Conservation (phyloP, 2,888 invertebrate species). For the Clanis bilineata region DNA sequence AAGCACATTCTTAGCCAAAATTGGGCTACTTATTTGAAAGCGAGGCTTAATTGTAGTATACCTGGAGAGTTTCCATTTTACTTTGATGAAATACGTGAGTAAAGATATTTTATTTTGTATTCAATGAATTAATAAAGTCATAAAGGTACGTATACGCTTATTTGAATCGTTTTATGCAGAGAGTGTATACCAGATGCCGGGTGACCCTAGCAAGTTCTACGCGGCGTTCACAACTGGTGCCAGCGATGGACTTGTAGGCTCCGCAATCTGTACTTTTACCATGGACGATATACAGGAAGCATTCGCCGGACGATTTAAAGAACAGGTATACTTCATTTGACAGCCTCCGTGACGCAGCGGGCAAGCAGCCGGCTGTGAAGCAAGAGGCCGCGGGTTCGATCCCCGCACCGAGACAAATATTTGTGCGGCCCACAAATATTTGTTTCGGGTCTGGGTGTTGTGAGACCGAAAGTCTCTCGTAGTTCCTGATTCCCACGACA, state of each 20-base stretch:
- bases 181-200: slow-evolving; percentile 85
- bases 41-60: slow-evolving; percentile 86
- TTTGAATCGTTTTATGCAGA: slow-evolving; percentile 64
- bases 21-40: slow-evolving; percentile 87
- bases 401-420: too few relatives aligned
- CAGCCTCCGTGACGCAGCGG: too few relatives aligned
- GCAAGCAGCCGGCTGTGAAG: too few relatives aligned
- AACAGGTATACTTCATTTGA: slow-evolving; percentile 70
- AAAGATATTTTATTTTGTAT: neutral
- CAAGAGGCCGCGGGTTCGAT: too few relatives aligned
- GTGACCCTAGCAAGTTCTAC: slow-evolving; percentile 84
- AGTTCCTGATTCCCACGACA: too few relatives aligned
- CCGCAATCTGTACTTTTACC: slow-evolving; percentile 87
- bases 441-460: too few relatives aligned
- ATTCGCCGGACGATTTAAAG: slow-evolving; percentile 87
- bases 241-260: slow-evolving; percentile 85
- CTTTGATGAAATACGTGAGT: slow-evolving; percentile 88
- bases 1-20: slow-evolving; percentile 85
- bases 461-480: too few relatives aligned
- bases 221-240: slow-evolving; percentile 86
- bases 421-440: too few relatives aligned
- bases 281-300: slow-evolving; percentile 85
- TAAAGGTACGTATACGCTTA: slow-evolving; percentile 16
- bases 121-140: neutral
- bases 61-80: slow-evolving; percentile 89